Evolutionary conservation across 2,888 invertebrate genomes (phyloP).

Genomic region (Carpatolechia fugitivella): DNA sequence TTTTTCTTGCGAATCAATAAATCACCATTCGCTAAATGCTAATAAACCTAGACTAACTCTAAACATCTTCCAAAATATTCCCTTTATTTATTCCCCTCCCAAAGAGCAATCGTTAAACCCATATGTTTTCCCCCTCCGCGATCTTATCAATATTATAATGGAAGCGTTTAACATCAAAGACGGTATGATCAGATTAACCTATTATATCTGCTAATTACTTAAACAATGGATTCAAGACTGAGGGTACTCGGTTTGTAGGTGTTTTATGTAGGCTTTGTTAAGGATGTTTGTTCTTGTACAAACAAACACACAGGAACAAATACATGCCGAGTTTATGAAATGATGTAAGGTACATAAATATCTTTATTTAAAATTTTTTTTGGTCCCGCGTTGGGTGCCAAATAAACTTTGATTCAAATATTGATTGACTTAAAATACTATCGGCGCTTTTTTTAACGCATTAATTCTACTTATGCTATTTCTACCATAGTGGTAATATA

Average conservation of each 20-base stretch:
- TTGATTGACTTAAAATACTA: too few relatives aligned
- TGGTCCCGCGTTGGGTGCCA: too few relatives aligned
- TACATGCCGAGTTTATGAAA: too few relatives aligned
- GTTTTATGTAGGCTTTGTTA: not conserved
- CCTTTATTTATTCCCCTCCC: not conserved
- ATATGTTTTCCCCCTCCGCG: constrained; percentile 1
- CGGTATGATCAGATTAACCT: constrained; percentile 7
- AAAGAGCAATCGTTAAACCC: constrained; percentile 1
- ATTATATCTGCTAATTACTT: constrained; percentile 11
- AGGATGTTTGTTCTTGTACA: too few relatives aligned
- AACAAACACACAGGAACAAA: too few relatives aligned
- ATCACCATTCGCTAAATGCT: not conserved
- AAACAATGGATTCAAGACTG: constrained; percentile 7
- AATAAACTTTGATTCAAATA: too few relatives aligned
- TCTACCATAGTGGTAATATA: too few relatives aligned
- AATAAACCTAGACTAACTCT: not conserved
- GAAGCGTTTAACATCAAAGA: constrained; percentile 11
- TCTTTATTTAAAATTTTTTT: too few relatives aligned
- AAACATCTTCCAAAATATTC: not conserved
- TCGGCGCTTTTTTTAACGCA: too few relatives aligned
- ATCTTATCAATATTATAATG: constrained; percentile 8
- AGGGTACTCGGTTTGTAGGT: not conserved
- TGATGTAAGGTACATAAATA: too few relatives aligned
- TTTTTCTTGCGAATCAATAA: not conserved
- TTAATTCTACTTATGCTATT: too few relatives aligned